Evolutionary conservation across 2,888 invertebrate genomes (phyloP).

Genomic region (Drosophila nigricruria): DNA sequence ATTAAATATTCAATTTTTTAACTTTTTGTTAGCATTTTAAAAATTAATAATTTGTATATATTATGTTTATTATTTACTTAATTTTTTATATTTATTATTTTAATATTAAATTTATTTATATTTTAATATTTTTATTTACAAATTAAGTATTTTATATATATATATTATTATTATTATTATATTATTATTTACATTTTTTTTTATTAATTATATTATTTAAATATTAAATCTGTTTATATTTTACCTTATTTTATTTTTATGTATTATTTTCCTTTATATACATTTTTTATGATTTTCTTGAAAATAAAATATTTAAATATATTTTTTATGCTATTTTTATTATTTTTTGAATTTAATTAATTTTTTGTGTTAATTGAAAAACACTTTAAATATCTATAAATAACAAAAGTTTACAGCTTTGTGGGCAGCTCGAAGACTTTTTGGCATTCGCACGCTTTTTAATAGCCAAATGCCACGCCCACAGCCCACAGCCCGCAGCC

Average conservation of each 20-base stretch:
- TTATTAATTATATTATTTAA: neutral
- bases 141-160: neutral
- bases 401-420: neutral
- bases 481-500: constrained; percentile 6
- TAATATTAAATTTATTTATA: too few species aligned
- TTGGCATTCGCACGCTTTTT: constrained; percentile 12
- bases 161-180: neutral
- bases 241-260: neutral
- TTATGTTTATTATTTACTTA: too few species aligned
- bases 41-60: too few species aligned
- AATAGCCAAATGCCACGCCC: constrained; percentile 11
- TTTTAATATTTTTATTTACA: too few species aligned
- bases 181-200: neutral
- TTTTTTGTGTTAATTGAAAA: neutral
- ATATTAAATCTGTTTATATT: neutral
- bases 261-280: neutral
- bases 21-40: too few species aligned
- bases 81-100: too few species aligned
- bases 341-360: neutral
- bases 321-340: neutral
- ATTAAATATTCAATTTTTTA: too few species aligned
- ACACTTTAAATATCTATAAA: neutral
- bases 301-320: neutral
- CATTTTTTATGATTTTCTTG: neutral
- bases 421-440: neutral